These are phyloP conservation scores for Melanostigma gelatinosum DNA, from an alignment of 2,113 vertebrate species.

Conservation along the genomic window DNA sequence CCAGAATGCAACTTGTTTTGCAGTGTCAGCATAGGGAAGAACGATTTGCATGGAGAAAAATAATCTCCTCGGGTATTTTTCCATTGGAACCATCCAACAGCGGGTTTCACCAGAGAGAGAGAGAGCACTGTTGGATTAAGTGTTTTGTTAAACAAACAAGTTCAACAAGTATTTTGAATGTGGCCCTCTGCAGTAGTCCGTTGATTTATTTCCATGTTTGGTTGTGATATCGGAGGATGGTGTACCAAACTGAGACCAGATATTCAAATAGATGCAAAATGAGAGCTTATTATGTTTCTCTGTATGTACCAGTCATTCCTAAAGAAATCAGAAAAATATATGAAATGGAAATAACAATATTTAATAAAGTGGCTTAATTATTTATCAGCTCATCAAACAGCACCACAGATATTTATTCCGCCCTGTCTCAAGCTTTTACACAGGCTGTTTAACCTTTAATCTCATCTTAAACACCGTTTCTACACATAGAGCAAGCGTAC, in stretches of 20 bases:
- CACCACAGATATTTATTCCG: neutral
- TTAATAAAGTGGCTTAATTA: neutral
- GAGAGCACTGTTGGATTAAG: too few relatives aligned
- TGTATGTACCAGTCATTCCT: neutral
- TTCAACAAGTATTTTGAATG: neutral
- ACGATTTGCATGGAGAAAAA: slow-evolving; percentile 40
- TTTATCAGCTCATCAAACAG: slow-evolving; percentile 21
- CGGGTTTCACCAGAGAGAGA: neutral
- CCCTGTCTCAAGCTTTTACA: slow-evolving; percentile 16
- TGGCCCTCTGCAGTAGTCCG: neutral
- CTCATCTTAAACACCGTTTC: slow-evolving; percentile 2
- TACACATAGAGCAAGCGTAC: neutral
- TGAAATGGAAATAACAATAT: slow-evolving; percentile 2
- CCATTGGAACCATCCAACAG: neutral
- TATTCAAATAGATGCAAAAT: neutral
- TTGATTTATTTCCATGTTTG: neutral
- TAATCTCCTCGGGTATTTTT: neutral
- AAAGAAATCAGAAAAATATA: neutral
- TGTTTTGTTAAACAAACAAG: slow-evolving; percentile 36
- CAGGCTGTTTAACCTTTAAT: neutral
- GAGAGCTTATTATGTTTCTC: neutral
- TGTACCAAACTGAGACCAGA: neutral
- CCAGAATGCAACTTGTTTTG: neutral
- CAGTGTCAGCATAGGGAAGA: neutral
- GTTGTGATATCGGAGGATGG: neutral